A percentile compares a stretch with the other conserved stretches of the same genome.
Evolutionary conservation across 92 coral and sea anemone genomes (phyloP).

Genomic region (Parazoanthus darwini): DNA sequence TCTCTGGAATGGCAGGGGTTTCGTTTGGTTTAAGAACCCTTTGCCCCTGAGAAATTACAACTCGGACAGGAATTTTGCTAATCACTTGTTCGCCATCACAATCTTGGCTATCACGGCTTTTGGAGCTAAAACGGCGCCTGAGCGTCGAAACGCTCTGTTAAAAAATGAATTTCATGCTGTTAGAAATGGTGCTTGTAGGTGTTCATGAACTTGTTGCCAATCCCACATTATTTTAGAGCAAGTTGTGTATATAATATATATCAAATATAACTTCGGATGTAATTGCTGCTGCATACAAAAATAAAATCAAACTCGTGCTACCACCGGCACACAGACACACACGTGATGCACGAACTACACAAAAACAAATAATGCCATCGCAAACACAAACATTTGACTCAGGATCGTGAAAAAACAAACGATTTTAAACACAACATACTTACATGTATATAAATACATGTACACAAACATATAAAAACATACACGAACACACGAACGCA

Average conservation of each 20-base stretch:
- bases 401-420: neutral
- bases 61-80: conserved; percentile 35
- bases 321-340: neutral
- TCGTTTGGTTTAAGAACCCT: conserved; percentile 32
- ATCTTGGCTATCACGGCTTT: conserved; percentile 30
- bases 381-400: neutral
- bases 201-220: too few species aligned
- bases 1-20: neutral
- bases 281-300: neutral
- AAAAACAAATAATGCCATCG: neutral
- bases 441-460: too few species aligned
- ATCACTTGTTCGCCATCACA: neutral
- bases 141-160: conserved; percentile 35
- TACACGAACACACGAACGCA: too few species aligned
- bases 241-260: too few species aligned
- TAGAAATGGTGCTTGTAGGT: neutral
- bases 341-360: neutral
- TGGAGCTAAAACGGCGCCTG: conserved; percentile 28
- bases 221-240: too few species aligned
- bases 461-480: too few species aligned
- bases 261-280: neutral
- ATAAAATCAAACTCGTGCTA: neutral
- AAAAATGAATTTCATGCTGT: conserved; percentile 42
- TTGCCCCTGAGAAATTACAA: conserved; percentile 38
- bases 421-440: neutral